Base-by-base conservation (phyloP, 1,140 invertebrate species). In the Scaptomyza montana region DNA sequence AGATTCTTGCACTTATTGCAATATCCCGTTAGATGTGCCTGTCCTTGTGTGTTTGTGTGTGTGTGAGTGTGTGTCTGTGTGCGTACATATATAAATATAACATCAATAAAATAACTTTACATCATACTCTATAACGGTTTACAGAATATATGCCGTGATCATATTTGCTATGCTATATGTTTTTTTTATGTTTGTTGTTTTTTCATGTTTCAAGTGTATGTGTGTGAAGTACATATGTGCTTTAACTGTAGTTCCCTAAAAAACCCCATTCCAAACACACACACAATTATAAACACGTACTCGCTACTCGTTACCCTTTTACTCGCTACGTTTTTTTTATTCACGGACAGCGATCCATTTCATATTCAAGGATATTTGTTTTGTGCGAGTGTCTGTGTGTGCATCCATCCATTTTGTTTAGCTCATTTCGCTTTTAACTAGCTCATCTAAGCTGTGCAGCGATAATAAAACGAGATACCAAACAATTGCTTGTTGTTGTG, bases 401-500 rank as follows among this genome's bases (percentile, higher is more conserved):
- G 54, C 30, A 30, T 47, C n/a, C 13, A 25, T 12, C 16, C 30
- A 33, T 39, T 7, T 12, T 39, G 45, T 53, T 39, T 45, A 47
- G 28, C 8, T 65, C 45, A 56, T 33, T 54, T 68, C 47, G 53
- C 47, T 61, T 36, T 53, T 8, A 25, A 50, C 28, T 67, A 25
- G 25, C 21, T 59, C 57, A 61, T 66, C 12, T 43, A 19, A 62
- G 55, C 55, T 30, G 41, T 30, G 25, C 39, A 49, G n/a, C 21
- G 39, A 57, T 43, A 36, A 36, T 36, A 12, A 56, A 49, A 50
- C 43, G 53, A 66, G 51, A 39, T 28, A 46, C 39, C 12, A 43
- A 39, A 39, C 50, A 60, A 39, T 54, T 41, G 63, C 53, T 39
- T 51, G 49, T 61, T 65, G 43, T 65, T 56, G 64, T 41, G 53